Evolutionary conservation across 2,888 invertebrate species (phyloP), one percentile per base, ranked within the genome.

Genomic region (Calameuta idolon): DNA sequence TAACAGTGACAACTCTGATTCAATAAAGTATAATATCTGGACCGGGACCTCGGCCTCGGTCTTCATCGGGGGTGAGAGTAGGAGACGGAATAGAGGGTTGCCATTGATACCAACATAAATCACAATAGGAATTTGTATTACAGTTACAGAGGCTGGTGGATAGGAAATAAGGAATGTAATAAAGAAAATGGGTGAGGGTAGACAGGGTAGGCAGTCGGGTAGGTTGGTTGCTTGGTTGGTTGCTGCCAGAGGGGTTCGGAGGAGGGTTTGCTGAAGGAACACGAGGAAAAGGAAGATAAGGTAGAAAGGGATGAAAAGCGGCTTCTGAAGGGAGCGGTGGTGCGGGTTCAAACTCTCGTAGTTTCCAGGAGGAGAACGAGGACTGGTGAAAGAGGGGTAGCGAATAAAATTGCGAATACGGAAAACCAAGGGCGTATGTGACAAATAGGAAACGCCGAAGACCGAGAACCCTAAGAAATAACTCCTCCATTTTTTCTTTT

Each of bases 51-150:
- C 35, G 34, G 75, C n/a, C 69, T 71, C 71, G 71, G 31, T 71
- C 71, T 71, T 34, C 33, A 12, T 71, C 71, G 71, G 75, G 69
- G 69, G 71, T 33, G 79, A 74, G 76, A 77, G 77, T 23, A 79
- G 71, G 74, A 78, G 37, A 71, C 71, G 71, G 31, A 69, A 74
- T 75, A 80, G 82, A 83, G 85, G 88, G 88, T 86, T 77, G 89
- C 89, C 90, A 90, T 91, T 91, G 91, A 91, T 91, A 91, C 90
- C 90, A 89, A 90, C 90, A 91, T 91, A 91, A 91, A 91, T 91
- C 91, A 91, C 91, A 91, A 91, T 91, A 91, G 91, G 91, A 91
- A 91, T 91, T 91, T 91, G 91, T 91, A 91, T 91, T 91, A 91
- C 91, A 90, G 91, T 90, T 91, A 88, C 89, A 86, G 89, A 85